phyloP scores from a whole-genome alignment of 2,888 invertebrate genomes.

The Cephus nigrinus region DNA sequence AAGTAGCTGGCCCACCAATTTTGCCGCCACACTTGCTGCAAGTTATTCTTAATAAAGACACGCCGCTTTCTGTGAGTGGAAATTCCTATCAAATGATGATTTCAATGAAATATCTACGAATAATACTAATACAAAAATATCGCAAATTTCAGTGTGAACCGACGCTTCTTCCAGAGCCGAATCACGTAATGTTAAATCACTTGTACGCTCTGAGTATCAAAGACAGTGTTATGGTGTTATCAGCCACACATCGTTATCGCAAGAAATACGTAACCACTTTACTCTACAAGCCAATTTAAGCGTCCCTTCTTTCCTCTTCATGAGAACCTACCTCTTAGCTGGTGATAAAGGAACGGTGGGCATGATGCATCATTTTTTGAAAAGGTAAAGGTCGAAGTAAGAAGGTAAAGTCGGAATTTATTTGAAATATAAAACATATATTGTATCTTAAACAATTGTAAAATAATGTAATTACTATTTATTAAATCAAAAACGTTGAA shows the following conservation, averaged over 20 bases:
- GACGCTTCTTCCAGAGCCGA: conserved; percentile 98
- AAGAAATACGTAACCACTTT: conserved; percentile 99
- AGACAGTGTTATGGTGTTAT: conserved; percentile 99
- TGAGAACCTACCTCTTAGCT: background rate
- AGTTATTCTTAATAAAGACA: conserved; percentile 99
- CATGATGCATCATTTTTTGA: background rate
- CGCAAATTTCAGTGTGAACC: conserved; percentile 89
- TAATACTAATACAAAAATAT: background rate
- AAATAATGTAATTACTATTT: conserved; percentile 53
- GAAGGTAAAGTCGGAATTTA: background rate
- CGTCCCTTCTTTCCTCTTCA: conserved; percentile 12
- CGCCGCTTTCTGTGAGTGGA: conserved; percentile 86
- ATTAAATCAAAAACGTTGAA: conserved; percentile 32
- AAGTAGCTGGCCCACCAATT: conserved; percentile 93
- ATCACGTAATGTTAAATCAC: conserved; percentile 99
- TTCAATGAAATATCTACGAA: background rate
- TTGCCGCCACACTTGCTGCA: conserved; percentile 97
- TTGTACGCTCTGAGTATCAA: conserved; percentile 99
- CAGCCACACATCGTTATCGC: conserved; percentile 97
- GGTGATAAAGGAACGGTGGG: background rate
- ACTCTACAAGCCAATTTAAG: conserved; percentile 96
- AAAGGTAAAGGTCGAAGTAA: background rate
- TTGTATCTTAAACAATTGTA: conserved; percentile 38
- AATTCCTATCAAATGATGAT: background rate
- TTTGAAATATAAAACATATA: conserved; percentile 8